These are phyloP conservation scores for Agriotes lineatus DNA, from an alignment of 2,888 invertebrate genomes.

Conservation along the genomic window DNA sequence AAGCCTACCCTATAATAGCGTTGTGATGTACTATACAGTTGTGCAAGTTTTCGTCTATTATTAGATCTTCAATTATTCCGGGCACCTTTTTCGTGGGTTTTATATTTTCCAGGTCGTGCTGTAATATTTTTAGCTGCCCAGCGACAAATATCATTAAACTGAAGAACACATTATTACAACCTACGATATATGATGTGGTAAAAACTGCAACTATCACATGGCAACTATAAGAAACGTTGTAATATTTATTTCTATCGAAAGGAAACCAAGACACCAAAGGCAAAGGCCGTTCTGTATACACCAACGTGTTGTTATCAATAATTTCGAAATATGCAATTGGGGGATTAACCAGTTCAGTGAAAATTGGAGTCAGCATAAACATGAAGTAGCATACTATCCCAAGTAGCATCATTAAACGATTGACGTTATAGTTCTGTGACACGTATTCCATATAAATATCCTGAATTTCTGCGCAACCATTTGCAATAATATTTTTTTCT, in stretches of 20 bases:
- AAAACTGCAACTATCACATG: conserved; percentile 39
- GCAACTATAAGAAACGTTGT: conserved; percentile 33
- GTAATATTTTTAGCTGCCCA: conserved; percentile 46
- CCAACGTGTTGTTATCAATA: not conserved
- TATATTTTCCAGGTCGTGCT: conserved; percentile 9
- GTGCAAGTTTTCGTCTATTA: not conserved
- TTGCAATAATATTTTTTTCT: conserved; percentile 2
- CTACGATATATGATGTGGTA: conserved; percentile 41
- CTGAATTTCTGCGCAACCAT: not conserved
- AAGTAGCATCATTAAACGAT: not conserved
- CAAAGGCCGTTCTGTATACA: not conserved
- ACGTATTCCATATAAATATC: not conserved
- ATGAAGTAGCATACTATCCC: not conserved
- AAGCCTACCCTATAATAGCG: conserved; percentile 15
- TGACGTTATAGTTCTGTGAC: not conserved
- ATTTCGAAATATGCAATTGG: not conserved
- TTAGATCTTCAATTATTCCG: not conserved
- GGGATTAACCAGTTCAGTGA: not conserved
- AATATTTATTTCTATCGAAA: conserved; percentile 47
- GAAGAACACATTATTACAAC: conserved; percentile 43
- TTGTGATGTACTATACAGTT: conserved; percentile 1
- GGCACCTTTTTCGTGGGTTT: not conserved
- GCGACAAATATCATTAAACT: conserved; percentile 46
- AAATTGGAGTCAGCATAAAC: not conserved
- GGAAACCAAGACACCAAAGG: conserved; percentile 48